Evolutionary conservation across 30 jellyfish, hydroid and myxozoan genomes (phyloP), one percentile per base, ranked within the genome.

Genomic region (Sanderia malayensis): DNA sequence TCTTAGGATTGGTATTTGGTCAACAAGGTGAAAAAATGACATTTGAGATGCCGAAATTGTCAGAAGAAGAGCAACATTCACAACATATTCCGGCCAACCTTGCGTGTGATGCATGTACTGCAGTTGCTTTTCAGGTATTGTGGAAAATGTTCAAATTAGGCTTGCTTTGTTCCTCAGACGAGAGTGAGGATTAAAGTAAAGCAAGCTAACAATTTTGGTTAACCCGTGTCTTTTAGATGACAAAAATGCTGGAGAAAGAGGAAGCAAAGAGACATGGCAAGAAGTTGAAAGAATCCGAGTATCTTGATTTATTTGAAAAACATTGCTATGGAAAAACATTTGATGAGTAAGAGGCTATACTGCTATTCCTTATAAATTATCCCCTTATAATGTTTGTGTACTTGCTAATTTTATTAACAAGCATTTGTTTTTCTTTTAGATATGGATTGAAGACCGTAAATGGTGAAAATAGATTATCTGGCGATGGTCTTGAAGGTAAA

Each of bases 21-120:
- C 88, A 76, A 30, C 58, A 41, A 37, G 95, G 86, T 4, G 94
- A 73, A 58, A 81, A 74, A 46, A 49, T 89, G 74, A 44, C 89
- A 30, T 89, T 89, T 71, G 31, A 67, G 41, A 71, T 80, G 71
- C 97, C 97, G 27, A 74, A 89, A 33, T 69, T 89, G 89, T 46
- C 95, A 8, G 97, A 82, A 10, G 97, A 89, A 62, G 97, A 89
- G 46, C 97, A 89, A 34, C 88, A 71, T 61, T 89, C 97, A 18
- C 67, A 46, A 23, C 97, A 89, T 66, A 60, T 89, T 31, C 97
- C 97, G 46, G 70, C 55, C 41, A 81, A 82, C 57, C 41, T 89
- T 63, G 57, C 52, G 47, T 89, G 97, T 73, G 97, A 89, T 72
- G 97, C 95, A 4, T 89, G 97, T 52, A 82, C 85, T 0, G 95